Evolutionary conservation across 2,888 invertebrate genomes (phyloP).

Genomic region (Apantesis nais): DNA sequence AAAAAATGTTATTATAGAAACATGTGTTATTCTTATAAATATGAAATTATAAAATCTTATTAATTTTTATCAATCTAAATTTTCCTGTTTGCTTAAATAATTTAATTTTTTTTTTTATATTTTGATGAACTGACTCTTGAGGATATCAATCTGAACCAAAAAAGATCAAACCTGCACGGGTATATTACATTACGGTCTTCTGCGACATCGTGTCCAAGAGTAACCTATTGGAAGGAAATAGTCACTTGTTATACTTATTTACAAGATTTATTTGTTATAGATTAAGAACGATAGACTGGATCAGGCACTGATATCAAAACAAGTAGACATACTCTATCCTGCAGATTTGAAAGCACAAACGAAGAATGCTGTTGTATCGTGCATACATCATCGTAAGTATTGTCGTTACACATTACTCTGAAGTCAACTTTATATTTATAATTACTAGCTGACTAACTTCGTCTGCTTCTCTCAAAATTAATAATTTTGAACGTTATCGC

Average conservation of each 20-base stretch:
- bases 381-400: conserved; percentile 70
- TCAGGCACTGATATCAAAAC: conserved; percentile 65
- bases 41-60: neutral
- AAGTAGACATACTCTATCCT: conserved; percentile 73
- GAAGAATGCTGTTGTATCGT: conserved; percentile 60
- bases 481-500: no score
- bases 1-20: no score
- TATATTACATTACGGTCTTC: no score
- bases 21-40: neutral
- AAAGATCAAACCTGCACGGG: no score
- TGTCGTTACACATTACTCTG: neutral
- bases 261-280: conserved; percentile 41
- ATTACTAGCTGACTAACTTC: no score
- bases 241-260: no score
- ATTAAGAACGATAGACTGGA: conserved; percentile 71
- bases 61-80: neutral
- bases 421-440: neutral
- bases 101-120: neutral
- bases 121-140: neutral
- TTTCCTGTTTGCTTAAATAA: neutral
- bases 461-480: no score
- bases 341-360: conserved; percentile 63
- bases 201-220: no score
- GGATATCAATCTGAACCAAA: no score
- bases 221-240: no score